Conservation (phyloP, 2,113 vertebrate genomes). For the Hippotragus niger region DNA sequence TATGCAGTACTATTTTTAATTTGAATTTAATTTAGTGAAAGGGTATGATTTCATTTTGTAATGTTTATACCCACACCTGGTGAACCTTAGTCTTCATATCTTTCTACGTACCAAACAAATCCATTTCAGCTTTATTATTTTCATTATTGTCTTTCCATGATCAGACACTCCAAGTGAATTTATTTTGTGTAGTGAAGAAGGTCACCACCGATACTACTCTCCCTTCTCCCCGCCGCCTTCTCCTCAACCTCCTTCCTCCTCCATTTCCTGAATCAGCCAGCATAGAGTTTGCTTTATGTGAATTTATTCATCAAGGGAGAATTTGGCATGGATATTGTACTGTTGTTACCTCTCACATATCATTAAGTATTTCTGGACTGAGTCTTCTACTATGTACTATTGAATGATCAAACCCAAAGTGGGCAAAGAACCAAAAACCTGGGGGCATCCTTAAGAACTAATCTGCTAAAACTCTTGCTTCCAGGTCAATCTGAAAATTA, state of each 20-base stretch:
- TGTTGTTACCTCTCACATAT: not conserved
- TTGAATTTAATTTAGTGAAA: not conserved
- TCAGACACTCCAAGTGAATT: not conserved
- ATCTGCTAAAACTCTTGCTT: not conserved
- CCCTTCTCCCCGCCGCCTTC: not conserved
- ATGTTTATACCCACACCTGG: not conserved
- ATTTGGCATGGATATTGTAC: not conserved
- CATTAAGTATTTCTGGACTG: not conserved
- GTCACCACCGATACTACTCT: not conserved
- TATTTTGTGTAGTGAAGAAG: not conserved
- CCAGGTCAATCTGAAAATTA: not conserved
- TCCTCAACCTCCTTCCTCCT: not conserved
- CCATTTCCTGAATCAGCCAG: not conserved
- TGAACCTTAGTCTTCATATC: not conserved
- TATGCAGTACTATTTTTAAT: slow-evolving; percentile 6
- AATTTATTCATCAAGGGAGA: not conserved
- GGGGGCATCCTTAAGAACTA: not conserved
- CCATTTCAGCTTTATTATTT: not conserved
- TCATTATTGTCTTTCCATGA: not conserved
- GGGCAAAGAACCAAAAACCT: not conserved
- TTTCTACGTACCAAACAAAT: not conserved
- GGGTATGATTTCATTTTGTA: not conserved
- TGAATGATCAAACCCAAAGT: not conserved
- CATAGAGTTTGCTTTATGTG: not conserved
- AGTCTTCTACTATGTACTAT: not conserved